Evolutionary conservation across 2,113 vertebrate genomes (phyloP), one percentile per base, ranked within the genome.

Genomic region (Tapirus terrestris): DNA sequence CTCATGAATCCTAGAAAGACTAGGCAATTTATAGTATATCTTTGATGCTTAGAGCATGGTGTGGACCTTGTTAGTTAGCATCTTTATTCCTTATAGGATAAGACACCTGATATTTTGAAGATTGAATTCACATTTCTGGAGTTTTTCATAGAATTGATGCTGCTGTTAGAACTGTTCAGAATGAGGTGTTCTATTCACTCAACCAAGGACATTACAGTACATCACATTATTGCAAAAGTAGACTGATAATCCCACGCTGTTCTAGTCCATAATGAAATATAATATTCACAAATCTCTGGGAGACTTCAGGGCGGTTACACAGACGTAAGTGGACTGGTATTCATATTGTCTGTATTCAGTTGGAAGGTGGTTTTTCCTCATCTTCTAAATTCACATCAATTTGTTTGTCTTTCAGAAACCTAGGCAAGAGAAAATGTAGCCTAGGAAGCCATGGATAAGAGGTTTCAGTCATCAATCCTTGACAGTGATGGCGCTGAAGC

Each of bases 111-210:
- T n/a, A 4, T 48, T 84, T 76, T 68, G 39, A 97, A 93, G 53
- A 3, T 39, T 96, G 8, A 75, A 84, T 56, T 81, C 68, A 63
- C 29, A 48, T 96, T 95, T 97, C 76, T 95, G 53, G 58, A 95
- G 39, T 25, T 76, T 31, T 75, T 95, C 17, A 48, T 27, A 82
- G n/a, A 96, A 91, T 75, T 93, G 56, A 53, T 94, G 67, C 12
- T 90, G 43, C 25, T 18, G 9, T 4, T n/a, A 65, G 31, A 75
- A 92, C 58, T 51, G 20, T 70, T 17, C 56, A 88, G 92, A 97
- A 95, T 84, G 39, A 70, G 17, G 18, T 92, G 56, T 96, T 96
- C 94, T 89, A 73, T 48, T 93, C 86, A 87, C 14, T 95, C 86
- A 91, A 96, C 43, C 83, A 91, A 93, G 53, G 61, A 88, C 70